A percentile compares a stretch with the other conserved stretches of the same genome.
These are phyloP conservation scores for Microtus montanus DNA, from an alignment of 2,113 vertebrate genomes.

Conservation along the genomic window DNA sequence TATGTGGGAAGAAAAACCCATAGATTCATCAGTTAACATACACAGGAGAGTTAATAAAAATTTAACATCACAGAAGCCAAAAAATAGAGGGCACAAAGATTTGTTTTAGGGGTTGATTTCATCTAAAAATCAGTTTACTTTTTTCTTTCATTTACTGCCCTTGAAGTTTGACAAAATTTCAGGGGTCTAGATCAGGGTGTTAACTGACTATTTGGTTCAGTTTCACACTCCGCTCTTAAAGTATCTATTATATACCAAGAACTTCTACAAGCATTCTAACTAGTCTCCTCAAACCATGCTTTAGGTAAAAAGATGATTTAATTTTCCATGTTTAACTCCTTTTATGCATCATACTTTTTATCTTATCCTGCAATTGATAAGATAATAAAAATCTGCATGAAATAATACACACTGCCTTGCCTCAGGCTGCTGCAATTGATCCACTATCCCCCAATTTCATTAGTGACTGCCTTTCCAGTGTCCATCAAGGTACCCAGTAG, in stretches of 20 bases:
- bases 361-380: background rate
- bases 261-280: background rate
- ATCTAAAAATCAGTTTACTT: background rate
- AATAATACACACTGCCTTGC: background rate
- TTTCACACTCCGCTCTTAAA: constrained; percentile 9
- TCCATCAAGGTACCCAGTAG: background rate
- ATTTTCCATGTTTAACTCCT: background rate
- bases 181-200: background rate
- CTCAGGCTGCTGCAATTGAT: background rate
- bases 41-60: background rate
- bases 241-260: background rate
- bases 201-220: constrained; percentile 14
- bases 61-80: background rate
- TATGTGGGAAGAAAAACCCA: background rate
- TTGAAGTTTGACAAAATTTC: background rate
- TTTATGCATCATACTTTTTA: background rate
- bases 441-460: background rate
- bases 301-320: background rate
- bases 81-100: background rate
- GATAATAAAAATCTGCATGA: background rate
- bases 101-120: background rate
- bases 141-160: background rate
- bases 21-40: background rate
- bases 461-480: background rate
- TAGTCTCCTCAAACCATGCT: background rate